These are phyloP conservation scores for Gymnothorax javanicus DNA, from an alignment of 2,797 vertebrate species.

Conservation along the genomic window DNA sequence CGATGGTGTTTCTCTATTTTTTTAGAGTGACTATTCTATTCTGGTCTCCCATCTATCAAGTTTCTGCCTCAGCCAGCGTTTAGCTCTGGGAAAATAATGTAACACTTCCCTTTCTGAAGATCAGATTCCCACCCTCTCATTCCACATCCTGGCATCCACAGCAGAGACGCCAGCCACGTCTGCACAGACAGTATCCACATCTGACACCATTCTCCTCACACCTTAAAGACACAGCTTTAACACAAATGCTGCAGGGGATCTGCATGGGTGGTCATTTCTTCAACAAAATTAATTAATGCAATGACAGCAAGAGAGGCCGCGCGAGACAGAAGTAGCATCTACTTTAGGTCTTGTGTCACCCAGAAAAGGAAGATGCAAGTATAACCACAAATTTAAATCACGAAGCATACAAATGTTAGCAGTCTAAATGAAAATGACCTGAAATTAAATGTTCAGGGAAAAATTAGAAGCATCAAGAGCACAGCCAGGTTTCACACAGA, in stretches of 20 bases:
- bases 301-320: background rate
- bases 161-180: slow-evolving; percentile 8
- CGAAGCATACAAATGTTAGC: background rate
- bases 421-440: background rate
- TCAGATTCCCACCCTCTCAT: slow-evolving; percentile 43
- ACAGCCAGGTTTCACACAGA: background rate
- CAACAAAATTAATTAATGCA: background rate
- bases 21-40: slow-evolving; percentile 19
- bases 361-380: background rate
- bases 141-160: slow-evolving; percentile 41
- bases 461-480: background rate
- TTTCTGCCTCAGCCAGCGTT: slow-evolving; percentile 30
- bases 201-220: slow-evolving; percentile 14
- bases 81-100: slow-evolving; percentile 36
- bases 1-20: background rate
- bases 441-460: too few relatives aligned
- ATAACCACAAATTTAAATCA: background rate
- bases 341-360: background rate
- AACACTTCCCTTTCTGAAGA: slow-evolving; percentile 38
- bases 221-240: background rate
- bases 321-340: background rate
- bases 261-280: background rate
- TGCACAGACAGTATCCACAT: slow-evolving; percentile 9
- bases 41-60: slow-evolving; percentile 32
- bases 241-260: background rate